Base-by-base conservation (phyloP, 2,888 invertebrate species). In the Andrena haemorrhoa region DNA sequence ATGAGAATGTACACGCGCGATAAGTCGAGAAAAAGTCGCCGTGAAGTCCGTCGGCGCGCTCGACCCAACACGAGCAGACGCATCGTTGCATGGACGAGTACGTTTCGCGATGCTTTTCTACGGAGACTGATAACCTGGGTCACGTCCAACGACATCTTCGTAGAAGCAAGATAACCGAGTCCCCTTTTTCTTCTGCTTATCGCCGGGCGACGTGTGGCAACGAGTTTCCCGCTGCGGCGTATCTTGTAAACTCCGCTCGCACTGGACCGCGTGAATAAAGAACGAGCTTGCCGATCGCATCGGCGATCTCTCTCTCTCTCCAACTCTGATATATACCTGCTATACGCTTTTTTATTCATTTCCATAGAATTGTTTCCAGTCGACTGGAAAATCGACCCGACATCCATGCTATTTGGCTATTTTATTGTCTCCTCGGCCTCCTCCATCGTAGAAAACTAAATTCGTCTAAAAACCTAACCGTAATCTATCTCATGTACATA, bases 401-500 rank as follows among this genome's bases (percentile, higher is more conserved):
- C 33, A 41, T 71, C 53, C n/a, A 66, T 71, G 29, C 47, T 66
- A 80, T 77, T 77, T 80, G 53, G 78, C 71, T 66, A 65, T 35
- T 70, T 76, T 64, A 61, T 49, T 60, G 29, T 31, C 51, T 23
- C 16, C 51, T 60, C 60, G 31, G 29, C 12, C 66, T 65, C 31
- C 31, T 72, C 47, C 53, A 88, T 88, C 84, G 88, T 91, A 92
- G 85, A 92, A 91, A 91, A 91, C 85, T 90, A 89, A 82, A 87
- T 88, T 90, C 71, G 76, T 72, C 85, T 87, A 87, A 66, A 58
- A 78, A 31, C 61, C 75, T 88, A 83, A 83, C 75, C 79, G 79
- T 47, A 63, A 74, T 77, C 71, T 71, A 84, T 82, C 79, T 85
- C 87, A 85, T 86, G 83, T 88, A 89, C 85, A 84, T 79, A 82